Evolutionary conservation across 2,888 invertebrate species (phyloP), one percentile per base, ranked within the genome.

Genomic region (Ormyrus nitidulus): DNA sequence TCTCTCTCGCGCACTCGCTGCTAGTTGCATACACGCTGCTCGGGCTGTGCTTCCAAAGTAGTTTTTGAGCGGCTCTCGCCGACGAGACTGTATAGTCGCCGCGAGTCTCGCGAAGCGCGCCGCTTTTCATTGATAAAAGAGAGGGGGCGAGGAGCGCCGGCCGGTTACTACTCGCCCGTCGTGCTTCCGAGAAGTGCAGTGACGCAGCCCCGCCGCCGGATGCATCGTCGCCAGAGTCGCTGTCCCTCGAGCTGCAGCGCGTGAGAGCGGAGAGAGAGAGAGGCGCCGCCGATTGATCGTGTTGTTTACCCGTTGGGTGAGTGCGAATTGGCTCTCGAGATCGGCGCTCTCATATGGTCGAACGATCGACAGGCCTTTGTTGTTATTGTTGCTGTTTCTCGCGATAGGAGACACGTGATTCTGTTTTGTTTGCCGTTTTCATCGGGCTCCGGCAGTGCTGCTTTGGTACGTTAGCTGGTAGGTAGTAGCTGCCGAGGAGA

Each of bases 161-260:
- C n/a, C 62, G 49, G 19, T 19, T 10, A 5, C 46, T 9, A 58
- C 11, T 7, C 58, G 9, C 13, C 56, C 48, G 66, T 54, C 11
- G 58, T 34, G 54, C 66, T 78, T 78, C 78, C 68, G 62, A 78
- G 78, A 73, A 78, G 49, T 78, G 78, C 78, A 68, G 73, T 78
- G 78, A 78, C 68, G 78, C 68, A 13, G 70, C n/a, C 5, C 3
- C 10, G 73, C 46, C 61, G 51, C 53, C 61, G 69, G 76, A 76
- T 54, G 61, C 76, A 53, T n/a, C 34, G 9, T 34, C 34, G 54
- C 19, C 19, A 19, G 19, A 19, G 19, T 19, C 19, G 19, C 19
- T 19, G 19, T 61, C 46, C 73, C 54, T 64, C 51, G 7, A 6
- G 5, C 48, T 48, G 46, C 69, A 13, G 9, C n/a, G 56, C 46